Evolutionary conservation across 2,888 invertebrate genomes (phyloP).

Genomic region (Branchipolynoe longqiensis): DNA sequence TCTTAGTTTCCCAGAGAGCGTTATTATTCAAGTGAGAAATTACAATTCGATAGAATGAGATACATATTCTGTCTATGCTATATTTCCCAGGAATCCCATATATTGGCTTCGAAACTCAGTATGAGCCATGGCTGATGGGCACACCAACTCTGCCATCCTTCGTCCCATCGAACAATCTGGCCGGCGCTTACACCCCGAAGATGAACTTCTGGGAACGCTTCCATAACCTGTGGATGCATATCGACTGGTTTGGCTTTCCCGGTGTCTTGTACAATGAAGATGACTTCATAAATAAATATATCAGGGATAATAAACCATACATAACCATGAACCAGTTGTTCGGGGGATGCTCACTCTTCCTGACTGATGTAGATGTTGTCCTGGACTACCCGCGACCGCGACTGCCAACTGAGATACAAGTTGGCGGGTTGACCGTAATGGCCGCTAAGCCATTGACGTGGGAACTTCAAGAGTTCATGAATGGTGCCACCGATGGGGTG

Average conservation of each 20-base stretch:
- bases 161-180: background rate
- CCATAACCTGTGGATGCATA: background rate
- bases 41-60: no score
- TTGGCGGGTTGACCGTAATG: slow-evolving; percentile 10
- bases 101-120: background rate
- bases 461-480: background rate
- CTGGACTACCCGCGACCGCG: slow-evolving; percentile 2
- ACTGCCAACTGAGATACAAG: background rate
- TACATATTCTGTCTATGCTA: background rate
- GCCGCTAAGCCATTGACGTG: background rate
- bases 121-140: slow-evolving; percentile 46
- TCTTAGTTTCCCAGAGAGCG: no score
- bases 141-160: slow-evolving; percentile 21
- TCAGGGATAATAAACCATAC: background rate
- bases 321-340: background rate
- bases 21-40: no score
- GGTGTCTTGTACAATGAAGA: background rate
- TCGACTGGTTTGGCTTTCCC: background rate
- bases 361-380: background rate
- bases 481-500: background rate
- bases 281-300: background rate
- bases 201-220: slow-evolving; percentile 15
- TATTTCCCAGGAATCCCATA: background rate
- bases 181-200: background rate
- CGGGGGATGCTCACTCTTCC: background rate